Evolutionary conservation across 2,113 vertebrate genomes (phyloP), one percentile per base, ranked within the genome.

Genomic region (Nyctibius bracteatus): DNA sequence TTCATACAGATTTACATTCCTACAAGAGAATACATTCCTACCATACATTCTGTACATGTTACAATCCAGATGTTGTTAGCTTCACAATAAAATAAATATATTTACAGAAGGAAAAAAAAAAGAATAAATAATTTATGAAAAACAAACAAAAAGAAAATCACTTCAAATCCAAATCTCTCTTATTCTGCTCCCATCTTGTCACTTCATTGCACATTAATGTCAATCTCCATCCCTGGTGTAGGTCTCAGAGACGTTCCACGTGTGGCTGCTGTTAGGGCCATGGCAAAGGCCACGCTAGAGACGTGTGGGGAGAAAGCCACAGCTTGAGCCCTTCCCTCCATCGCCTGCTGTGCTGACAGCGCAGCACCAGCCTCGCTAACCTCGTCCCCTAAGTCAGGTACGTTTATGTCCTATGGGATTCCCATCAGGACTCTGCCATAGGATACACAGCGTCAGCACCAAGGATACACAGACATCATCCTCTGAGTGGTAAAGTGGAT

Each of bases 21-120:
- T 98, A 98, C 97, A 86, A 96, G 97, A 98, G 97, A 98, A 97
- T 98, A 98, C 98, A 98, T 98, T 98, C 98, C 98, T 98, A 98
- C 98, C 98, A 98, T 98, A 99, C 98, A 99, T 99, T 99, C 99
- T 99, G 98, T 99, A 99, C 98, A 99, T 98, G 98, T 99, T 99
- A 99, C 98, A 99, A 99, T 99, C 98, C 98, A 99, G 98, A 98
- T 98, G 98, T 97, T 98, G 97, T 99, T 99, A 99, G 98, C 98
- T 98, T 99, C 99, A 99, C 98, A 98, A 98, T 98, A 98, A 99
- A 99, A 99, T 99, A 99, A 99, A 99, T 99, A 99, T 99, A 99
- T 99, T 99, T 99, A 99, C 99, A 99, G 97, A 98, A 98, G 95
- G 91, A 98, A 96, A 98, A 98, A 98, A 98, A 98, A 98, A 98